Conservation (phyloP, 2,797 vertebrate species). For the Melanotaenia trifasciata region DNA sequence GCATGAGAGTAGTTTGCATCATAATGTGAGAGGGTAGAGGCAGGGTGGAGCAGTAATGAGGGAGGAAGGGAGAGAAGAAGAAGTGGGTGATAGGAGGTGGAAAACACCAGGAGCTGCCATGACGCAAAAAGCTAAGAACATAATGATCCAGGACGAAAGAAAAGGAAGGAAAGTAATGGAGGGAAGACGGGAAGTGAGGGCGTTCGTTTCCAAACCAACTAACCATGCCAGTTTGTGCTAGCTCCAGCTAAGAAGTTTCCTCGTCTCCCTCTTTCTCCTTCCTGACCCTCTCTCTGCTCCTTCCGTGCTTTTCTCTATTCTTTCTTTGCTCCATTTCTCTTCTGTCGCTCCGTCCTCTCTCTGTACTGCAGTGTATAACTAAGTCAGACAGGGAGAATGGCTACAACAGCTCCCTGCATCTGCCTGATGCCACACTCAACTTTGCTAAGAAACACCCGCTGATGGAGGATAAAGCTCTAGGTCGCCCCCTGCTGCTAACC, state of each 20-base stretch:
- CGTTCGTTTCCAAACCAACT: constrained; percentile 49
- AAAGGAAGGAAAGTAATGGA: constrained; percentile 42
- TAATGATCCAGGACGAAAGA: constrained; percentile 61
- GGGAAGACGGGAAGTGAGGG: constrained; percentile 12
- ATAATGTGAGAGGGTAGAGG: constrained; percentile 24
- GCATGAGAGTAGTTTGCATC: constrained; percentile 3
- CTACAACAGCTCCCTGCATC: constrained; percentile 91
- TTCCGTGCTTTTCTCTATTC: constrained; percentile 11
- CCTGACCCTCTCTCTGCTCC: constrained; percentile 25
- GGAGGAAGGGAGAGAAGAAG: constrained; percentile 23
- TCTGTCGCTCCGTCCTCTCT: constrained; percentile 25
- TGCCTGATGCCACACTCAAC: constrained; percentile 95
- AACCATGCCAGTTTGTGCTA: constrained; percentile 62
- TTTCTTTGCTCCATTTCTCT: constrained; percentile 24
- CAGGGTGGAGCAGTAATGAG: constrained; percentile 23
- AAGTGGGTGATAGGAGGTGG: constrained; percentile 15
- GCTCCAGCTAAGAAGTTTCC: constrained; percentile 62
- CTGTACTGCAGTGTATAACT: constrained; percentile 90
- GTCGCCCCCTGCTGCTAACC: constrained; percentile 91
- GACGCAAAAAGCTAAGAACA: constrained; percentile 42
- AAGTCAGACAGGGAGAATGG: constrained; percentile 89
- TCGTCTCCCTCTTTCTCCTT: constrained; percentile 43
- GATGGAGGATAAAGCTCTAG: constrained; percentile 90
- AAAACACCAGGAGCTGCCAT: constrained; percentile 50
- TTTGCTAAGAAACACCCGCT: constrained; percentile 98